Evolutionary conservation across 2,888 invertebrate genomes (phyloP).

Genomic region (Bugulina stolonifera): DNA sequence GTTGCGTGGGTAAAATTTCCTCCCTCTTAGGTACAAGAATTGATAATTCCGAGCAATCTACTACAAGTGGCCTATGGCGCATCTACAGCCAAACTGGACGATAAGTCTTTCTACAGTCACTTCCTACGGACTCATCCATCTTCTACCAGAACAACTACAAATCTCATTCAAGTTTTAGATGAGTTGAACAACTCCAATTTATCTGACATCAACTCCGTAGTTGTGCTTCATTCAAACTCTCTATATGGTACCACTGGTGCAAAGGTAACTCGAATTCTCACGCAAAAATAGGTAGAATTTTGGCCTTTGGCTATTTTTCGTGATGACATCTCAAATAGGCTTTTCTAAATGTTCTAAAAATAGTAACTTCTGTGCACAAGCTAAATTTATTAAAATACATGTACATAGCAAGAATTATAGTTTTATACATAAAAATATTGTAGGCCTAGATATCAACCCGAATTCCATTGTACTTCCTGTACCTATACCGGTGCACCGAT

Average conservation of each 20-base stretch:
- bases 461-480: not conserved
- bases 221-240: not conserved
- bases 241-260: not conserved
- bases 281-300: too few relatives aligned
- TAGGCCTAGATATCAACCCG: too few relatives aligned
- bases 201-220: not conserved
- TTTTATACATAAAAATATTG: too few relatives aligned
- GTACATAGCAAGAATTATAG: too few relatives aligned
- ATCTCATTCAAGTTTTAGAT: not conserved
- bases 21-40: not conserved
- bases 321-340: too few relatives aligned
- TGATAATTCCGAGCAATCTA: constrained; percentile 5
- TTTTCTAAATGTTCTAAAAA: too few relatives aligned
- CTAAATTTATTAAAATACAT: too few relatives aligned
- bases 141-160: not conserved
- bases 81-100: not conserved
- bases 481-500: not conserved
- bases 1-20: too few relatives aligned
- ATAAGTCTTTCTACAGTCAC: not conserved
- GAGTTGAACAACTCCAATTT: not conserved
- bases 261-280: too few relatives aligned
- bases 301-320: too few relatives aligned
- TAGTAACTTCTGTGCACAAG: too few relatives aligned
- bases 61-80: constrained; percentile 10
- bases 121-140: not conserved